Base-by-base conservation (phyloP, 2,888 invertebrate genomes). In the Drosophila prostipennis region DNA sequence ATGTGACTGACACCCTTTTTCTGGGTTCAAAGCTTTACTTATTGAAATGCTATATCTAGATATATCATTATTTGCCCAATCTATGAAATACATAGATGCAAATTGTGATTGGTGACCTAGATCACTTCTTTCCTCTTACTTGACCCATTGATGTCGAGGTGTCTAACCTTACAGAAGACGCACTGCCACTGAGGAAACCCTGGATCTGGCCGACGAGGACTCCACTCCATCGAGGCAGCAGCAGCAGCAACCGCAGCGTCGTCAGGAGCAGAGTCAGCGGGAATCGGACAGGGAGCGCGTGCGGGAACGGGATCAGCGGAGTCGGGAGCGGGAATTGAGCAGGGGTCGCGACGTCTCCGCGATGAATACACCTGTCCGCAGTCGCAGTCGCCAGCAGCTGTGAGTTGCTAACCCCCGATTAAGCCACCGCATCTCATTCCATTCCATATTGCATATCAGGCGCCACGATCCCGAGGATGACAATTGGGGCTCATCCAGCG, bases 401-500 rank as follows among this genome's bases (percentile, higher is more conserved):
- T 90, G 58, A 89, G 90, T 87, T 73, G 10, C 19, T 2, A 36
- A 10, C 13, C 4, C 5, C 16, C 8, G 26, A 16, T 26, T 11
- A 16, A n/a, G n/a, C 16, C 64, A 19, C 37, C 40, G 19, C 69
- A 70, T 54, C 43, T 60, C 49, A 51, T 63, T 32, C 26, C 32
- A 46, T 16, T 34, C 11, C 46, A 16, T 32, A n/a, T 46, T 6
- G 46, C 46, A 46, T 46, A 11, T 56, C 63, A 90, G 90, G 43
- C 86, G 88, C 8, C 87, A 87, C 58, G 78, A 77, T 45, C 54
- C 71, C 60, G 85, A 77, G 34, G 85, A 89, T 46, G 90, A 90
- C 79, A 84, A 87, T 61, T 90, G 90, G 84, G 89, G 90, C 48
- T 90, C 90, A n/a, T 89, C 90, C 51, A 88, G 82, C 61, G 84